A percentile compares a stretch with the other conserved stretches of the same genome.
Conservation (phyloP, 2,797 vertebrate genomes). For the Manis crassicaudata region DNA sequence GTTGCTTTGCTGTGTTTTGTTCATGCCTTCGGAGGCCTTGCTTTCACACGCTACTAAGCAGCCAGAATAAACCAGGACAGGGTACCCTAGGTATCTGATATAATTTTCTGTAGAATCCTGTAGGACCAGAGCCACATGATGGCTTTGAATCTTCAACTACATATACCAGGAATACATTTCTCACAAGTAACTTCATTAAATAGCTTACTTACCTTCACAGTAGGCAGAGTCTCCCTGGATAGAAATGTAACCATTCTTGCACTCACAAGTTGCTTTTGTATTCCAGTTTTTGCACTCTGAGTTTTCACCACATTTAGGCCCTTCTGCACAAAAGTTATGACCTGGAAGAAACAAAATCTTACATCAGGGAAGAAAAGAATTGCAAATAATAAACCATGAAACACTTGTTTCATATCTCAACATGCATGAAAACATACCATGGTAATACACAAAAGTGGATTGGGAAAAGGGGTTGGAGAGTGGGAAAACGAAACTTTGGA, state of each 20-base stretch:
- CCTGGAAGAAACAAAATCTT: constrained; percentile 85
- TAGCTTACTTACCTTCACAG: constrained; percentile 93
- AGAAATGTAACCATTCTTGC: constrained; percentile 92
- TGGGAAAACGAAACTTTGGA: background rate
- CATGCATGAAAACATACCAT: background rate
- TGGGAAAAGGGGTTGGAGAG: background rate
- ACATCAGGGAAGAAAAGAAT: constrained; percentile 12
- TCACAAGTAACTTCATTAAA: background rate
- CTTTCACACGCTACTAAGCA: background rate
- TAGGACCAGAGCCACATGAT: background rate
- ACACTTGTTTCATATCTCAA: background rate
- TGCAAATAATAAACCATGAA: background rate
- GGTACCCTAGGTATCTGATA: background rate
- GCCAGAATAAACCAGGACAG: background rate
- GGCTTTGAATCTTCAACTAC: background rate
- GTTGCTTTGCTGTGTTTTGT: background rate
- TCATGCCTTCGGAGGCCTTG: background rate
- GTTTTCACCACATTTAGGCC: constrained; percentile 95
- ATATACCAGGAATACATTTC: background rate
- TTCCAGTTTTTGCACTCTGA: constrained; percentile 95
- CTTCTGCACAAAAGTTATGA: constrained; percentile 96
- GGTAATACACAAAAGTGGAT: background rate
- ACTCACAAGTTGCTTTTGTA: constrained; percentile 95
- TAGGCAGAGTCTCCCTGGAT: constrained; percentile 93
- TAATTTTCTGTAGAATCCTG: background rate